A percentile compares a stretch with the other conserved stretches of the same genome.
These are phyloP conservation scores for Lamprologus lemairii DNA, from an alignment of 2,113 vertebrate genomes.

Conservation along the genomic window DNA sequence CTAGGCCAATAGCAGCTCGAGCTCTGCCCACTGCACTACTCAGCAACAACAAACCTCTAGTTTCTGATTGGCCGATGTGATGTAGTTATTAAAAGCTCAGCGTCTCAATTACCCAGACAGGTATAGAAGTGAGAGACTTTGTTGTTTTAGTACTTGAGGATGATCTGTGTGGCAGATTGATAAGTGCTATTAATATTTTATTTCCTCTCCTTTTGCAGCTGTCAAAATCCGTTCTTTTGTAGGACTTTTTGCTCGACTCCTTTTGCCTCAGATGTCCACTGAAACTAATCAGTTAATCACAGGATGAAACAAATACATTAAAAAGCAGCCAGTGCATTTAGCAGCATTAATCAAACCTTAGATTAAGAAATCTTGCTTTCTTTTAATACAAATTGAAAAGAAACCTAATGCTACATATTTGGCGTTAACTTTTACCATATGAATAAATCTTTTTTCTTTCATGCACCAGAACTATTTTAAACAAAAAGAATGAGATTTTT, in stretches of 20 bases:
- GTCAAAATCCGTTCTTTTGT: background rate
- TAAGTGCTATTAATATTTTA: background rate
- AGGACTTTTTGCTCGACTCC: background rate
- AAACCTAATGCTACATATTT: background rate
- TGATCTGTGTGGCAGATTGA: background rate
- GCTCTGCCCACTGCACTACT: background rate
- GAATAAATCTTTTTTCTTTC: background rate
- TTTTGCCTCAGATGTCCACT: background rate
- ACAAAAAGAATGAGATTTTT: background rate
- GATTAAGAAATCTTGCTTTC: background rate
- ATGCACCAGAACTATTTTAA: background rate
- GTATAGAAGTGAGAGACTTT: background rate
- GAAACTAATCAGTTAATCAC: background rate
- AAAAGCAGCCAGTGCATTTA: background rate
- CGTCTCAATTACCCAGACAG: conserved; percentile 15
- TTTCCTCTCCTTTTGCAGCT: background rate
- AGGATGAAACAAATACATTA: background rate
- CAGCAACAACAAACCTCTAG: background rate
- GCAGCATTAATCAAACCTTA: background rate
- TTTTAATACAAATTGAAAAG: background rate
- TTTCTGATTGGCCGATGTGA: conserved; percentile 10
- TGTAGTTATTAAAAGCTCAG: background rate
- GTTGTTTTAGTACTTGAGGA: background rate
- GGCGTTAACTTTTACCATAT: background rate
- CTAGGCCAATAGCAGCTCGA: conserved; percentile 2